Evolutionary conservation across 1,140 invertebrate genomes (phyloP).

Genomic region (Leptinotarsa defecta): DNA sequence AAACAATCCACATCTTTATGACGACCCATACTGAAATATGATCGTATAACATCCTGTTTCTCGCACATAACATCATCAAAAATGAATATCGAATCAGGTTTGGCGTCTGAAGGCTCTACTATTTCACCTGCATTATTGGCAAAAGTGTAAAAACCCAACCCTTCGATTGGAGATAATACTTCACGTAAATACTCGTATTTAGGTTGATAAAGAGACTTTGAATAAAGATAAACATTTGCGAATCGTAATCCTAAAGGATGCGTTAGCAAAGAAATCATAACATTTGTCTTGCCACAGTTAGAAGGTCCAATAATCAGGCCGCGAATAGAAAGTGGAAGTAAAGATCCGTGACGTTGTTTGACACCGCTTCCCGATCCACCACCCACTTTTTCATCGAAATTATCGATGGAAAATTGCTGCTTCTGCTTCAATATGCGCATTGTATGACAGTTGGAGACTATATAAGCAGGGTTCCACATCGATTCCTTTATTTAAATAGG

Average conservation of each 20-base stretch:
- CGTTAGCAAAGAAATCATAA: too few species aligned
- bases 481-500: too few species aligned
- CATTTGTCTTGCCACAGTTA: too few species aligned
- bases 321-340: too few species aligned
- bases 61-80: slow-evolving; percentile 56
- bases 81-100: slow-evolving; percentile 27
- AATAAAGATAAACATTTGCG: slow-evolving; percentile 41
- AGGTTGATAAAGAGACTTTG: slow-evolving; percentile 40
- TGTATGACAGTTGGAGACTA: too few species aligned
- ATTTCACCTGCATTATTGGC: neutral
- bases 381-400: too few species aligned
- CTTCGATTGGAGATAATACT: slow-evolving; percentile 35
- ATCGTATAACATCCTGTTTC: slow-evolving; percentile 51
- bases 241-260: slow-evolving; percentile 37
- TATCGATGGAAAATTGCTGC: too few species aligned
- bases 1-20: slow-evolving; percentile 43
- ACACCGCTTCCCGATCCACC: too few species aligned
- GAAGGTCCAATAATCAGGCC: too few species aligned
- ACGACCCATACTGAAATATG: slow-evolving; percentile 54
- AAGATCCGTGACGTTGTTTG: too few species aligned
- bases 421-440: too few species aligned
- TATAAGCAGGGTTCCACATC: too few species aligned
- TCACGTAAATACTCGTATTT: slow-evolving; percentile 38
- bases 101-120: slow-evolving; percentile 31
- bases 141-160: slow-evolving; percentile 50